phyloP scores from a whole-genome alignment of 1,140 invertebrate genomes.

The Monomorium pharaonis region DNA sequence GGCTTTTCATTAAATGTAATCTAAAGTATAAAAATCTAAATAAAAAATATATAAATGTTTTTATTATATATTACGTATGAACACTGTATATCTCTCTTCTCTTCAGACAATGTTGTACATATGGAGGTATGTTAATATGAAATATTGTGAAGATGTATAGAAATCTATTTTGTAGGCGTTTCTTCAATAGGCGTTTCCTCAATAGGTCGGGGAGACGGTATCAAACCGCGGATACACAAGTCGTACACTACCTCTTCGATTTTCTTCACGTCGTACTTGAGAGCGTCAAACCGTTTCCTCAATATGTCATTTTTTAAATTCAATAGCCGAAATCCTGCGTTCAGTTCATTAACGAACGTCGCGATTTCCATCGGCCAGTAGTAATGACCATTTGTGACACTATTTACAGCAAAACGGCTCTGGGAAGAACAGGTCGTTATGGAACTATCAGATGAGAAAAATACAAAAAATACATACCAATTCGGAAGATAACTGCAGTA shows the following conservation, averaged over 20 bases:
- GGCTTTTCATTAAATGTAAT: neutral
- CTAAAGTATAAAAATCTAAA: conserved; percentile 18
- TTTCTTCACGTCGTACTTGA: conserved; percentile 98
- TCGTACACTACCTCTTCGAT: conserved; percentile 98
- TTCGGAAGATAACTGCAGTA: conserved; percentile 93
- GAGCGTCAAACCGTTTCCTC: conserved; percentile 94
- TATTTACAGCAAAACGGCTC: conserved; percentile 93
- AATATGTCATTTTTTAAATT: conserved; percentile 97
- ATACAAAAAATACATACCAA: conserved; percentile 86
- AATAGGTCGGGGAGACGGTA: conserved; percentile 77
- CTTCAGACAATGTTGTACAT: neutral
- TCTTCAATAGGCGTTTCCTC: conserved; percentile 52
- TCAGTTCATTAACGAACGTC: conserved; percentile 93
- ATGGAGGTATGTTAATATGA: conserved; percentile 11
- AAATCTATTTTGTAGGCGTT: conserved; percentile 15
- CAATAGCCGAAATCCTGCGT: conserved; percentile 94
- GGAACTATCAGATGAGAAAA: neutral
- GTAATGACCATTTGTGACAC: conserved; percentile 95
- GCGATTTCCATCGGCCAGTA: conserved; percentile 92
- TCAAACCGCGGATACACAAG: conserved; percentile 93
- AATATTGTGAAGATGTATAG: conserved; percentile 31
- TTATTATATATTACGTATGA: neutral
- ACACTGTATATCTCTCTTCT: neutral
- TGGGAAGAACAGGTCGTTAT: conserved; percentile 42
- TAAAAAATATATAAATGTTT: neutral